phyloP scores from a whole-genome alignment of 2,888 invertebrate species.

The Parthenolecanium corni region DNA sequence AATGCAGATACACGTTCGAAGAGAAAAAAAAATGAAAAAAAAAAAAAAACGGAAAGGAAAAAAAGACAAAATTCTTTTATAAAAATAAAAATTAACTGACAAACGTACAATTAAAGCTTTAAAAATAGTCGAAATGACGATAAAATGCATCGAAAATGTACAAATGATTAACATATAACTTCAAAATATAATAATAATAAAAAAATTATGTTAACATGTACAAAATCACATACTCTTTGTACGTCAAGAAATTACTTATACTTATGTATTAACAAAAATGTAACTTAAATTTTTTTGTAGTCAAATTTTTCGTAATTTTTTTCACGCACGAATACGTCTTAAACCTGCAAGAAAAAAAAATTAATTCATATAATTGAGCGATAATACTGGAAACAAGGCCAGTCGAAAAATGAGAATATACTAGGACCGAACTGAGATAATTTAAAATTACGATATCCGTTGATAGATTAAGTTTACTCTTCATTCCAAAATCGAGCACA shows the following conservation, averaged over 20 bases:
- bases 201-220: not conserved
- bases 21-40: not conserved
- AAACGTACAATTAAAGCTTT: not conserved
- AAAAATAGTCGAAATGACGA: not conserved
- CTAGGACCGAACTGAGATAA: too few relatives aligned
- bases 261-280: not conserved
- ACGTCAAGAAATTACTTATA: not conserved
- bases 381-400: too few relatives aligned
- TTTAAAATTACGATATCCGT: too few relatives aligned
- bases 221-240: not conserved
- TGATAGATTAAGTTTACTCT: too few relatives aligned
- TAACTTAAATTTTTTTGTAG: not conserved
- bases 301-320: too few relatives aligned
- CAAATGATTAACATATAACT: not conserved
- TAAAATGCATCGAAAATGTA: not conserved
- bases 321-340: too few relatives aligned
- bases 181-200: not conserved
- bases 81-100: conserved; percentile 1
- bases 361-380: too few relatives aligned
- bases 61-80: not conserved
- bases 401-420: too few relatives aligned
- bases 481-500: too few relatives aligned
- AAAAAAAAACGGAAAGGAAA: not conserved
- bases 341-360: too few relatives aligned
- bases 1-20: not conserved